Evolutionary conservation across 2,113 vertebrate genomes (phyloP).

Genomic region (Pelvicachromis taeniatus): DNA sequence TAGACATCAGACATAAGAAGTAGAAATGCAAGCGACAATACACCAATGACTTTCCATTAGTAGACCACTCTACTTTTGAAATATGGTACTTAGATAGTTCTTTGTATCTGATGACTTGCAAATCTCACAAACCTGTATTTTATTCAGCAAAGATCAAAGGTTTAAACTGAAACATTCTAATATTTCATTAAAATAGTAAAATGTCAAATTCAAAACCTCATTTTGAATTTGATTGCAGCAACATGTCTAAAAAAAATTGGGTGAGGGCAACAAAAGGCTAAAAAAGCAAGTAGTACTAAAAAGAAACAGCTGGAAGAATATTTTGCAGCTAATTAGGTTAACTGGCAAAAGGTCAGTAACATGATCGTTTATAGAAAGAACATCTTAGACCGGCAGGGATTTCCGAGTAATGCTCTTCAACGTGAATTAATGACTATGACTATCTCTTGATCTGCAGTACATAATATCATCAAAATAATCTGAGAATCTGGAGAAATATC

Average conservation of each 20-base stretch:
- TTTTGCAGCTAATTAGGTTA: neutral
- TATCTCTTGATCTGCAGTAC: neutral
- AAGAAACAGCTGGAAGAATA: neutral
- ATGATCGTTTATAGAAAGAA: neutral
- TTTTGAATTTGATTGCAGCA: neutral
- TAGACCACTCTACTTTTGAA: neutral
- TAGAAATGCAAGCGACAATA: neutral
- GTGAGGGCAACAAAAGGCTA: neutral
- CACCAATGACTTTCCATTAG: neutral
- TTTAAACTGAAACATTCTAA: no score
- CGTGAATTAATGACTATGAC: neutral
- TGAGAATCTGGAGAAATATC: neutral
- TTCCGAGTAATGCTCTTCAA: neutral
- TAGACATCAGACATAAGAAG: neutral
- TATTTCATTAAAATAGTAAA: neutral
- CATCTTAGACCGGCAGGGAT: neutral
- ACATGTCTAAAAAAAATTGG: neutral
- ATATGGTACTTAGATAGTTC: neutral
- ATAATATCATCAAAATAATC: neutral
- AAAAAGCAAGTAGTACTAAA: neutral
- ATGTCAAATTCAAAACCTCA: neutral
- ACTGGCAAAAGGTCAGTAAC: neutral
- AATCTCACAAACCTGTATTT: no score
- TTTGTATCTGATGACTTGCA: neutral
- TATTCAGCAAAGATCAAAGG: no score